Conservation (phyloP, 1,140 invertebrate species). For the Hylyphantes graminicola region DNA sequence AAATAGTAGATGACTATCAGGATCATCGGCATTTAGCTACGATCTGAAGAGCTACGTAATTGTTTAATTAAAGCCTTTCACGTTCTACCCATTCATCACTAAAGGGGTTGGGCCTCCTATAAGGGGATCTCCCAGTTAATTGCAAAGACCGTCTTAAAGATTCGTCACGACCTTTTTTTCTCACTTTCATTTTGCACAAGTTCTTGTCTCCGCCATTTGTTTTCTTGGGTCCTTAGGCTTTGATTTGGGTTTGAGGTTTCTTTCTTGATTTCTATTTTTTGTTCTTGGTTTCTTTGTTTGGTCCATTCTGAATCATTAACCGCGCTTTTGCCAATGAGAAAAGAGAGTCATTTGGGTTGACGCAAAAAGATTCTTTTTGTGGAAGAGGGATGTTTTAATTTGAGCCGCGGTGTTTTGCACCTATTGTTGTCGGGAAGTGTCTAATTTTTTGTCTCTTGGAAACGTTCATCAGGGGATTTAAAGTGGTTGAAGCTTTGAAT, state of each 20-base stretch:
- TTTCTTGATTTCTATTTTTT: constrained; percentile 24
- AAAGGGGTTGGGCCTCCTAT: neutral
- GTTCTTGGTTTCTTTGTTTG: constrained; percentile 33
- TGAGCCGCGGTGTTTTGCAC: neutral
- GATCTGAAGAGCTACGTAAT: constrained; percentile 47
- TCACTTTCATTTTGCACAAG: constrained; percentile 36
- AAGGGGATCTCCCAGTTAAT: constrained; percentile 28
- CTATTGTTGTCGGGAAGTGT: too few relatives aligned
- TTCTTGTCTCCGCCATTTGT: constrained; percentile 53
- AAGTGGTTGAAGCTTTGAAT: too few relatives aligned
- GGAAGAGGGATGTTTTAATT: constrained; percentile 42
- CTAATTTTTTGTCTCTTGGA: too few relatives aligned
- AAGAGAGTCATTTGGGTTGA: constrained; percentile 34
- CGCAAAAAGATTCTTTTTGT: constrained; percentile 37
- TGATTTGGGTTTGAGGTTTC: constrained; percentile 38
- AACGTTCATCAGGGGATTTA: too few relatives aligned
- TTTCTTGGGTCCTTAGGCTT: constrained; percentile 21
- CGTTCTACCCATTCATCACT: constrained; percentile 37
- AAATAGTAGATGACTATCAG: neutral
- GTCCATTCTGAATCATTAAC: constrained; percentile 49
- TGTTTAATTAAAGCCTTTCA: constrained; percentile 57
- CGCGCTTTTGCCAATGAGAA: constrained; percentile 19
- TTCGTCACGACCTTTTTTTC: constrained; percentile 4
- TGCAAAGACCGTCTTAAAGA: constrained; percentile 31
- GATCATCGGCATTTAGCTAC: constrained; percentile 33